Base-by-base conservation (phyloP, 2,797 vertebrate species). In the Enteromius thamalakanensis region DNA sequence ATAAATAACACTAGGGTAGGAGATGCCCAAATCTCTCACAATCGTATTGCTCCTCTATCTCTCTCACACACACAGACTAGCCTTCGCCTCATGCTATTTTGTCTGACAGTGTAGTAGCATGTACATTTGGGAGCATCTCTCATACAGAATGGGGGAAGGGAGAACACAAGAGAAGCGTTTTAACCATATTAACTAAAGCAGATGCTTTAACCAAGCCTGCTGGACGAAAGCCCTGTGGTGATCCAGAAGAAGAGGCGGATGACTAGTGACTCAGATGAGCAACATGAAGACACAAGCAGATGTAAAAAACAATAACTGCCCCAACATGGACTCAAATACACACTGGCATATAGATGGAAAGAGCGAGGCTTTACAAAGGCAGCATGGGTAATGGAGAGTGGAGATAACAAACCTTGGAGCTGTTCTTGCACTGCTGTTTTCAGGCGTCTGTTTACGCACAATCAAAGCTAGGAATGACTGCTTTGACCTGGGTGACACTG, bases 101-200 rank as follows among this genome's bases (percentile, higher is more conserved):
- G 67, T 79, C 26, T 40, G 81, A 81, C 80, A 34, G 62, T 88
- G 68, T 75, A 87, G 58, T 32, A 26, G 14, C 32, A 3, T 75
- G 65, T 70, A 81, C 86, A 85, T 87, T 78, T 34, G 77, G 69
- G 40, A 88, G 81, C 83, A 85, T 70, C 55, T 82, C 40, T 80
- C 87, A 90, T 92, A 87, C 86, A 67, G 51, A 68, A 71, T 77
- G 86, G 83, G 76, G 85, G 69, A 69, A 58, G 64, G 34, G 49
- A 71, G 58, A 49, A 65, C 79, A 17, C 80, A 86, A 79, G 55
- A 74, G 49, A 72, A 78, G 37, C 40, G 1, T 23, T 58, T 82
- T 40, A 84, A 76, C 47, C 67, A 67, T 37, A 23, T 68, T 65
- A 79, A 26, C 55, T 42, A 69, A 77, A 78, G 40, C 67, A 74